Evolutionary conservation across 2,888 invertebrate species (phyloP).

Genomic region (Nephrotoma appendiculata): DNA sequence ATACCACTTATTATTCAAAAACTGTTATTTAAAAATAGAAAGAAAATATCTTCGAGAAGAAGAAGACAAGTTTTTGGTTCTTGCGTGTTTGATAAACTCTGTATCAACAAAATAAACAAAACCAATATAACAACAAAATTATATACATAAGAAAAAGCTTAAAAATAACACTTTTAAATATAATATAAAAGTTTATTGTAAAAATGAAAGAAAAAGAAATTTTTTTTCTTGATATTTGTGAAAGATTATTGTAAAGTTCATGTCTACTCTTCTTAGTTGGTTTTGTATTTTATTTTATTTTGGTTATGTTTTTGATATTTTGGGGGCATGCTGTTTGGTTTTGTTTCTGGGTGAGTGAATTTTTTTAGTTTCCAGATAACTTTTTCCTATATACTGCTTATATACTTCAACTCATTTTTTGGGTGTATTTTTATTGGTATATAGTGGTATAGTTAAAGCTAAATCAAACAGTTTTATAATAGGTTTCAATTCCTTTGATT

Average conservation of each 20-base stretch:
- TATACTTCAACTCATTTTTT: neutral
- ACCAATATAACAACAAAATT: neutral
- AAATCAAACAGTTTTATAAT: neutral
- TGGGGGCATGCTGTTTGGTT: neutral
- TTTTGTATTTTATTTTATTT: neutral
- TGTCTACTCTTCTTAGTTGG: neutral
- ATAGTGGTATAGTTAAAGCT: neutral
- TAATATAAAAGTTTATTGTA: neutral
- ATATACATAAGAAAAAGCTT: neutral
- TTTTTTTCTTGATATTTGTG: neutral
- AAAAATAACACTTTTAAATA: neutral
- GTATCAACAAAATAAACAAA: neutral
- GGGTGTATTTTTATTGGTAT: neutral
- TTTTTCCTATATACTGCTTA: neutral
- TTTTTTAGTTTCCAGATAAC: neutral
- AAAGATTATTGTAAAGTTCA: neutral
- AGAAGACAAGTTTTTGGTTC: neutral
- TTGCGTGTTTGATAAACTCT: neutral
- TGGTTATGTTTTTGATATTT: neutral
- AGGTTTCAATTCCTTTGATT: neutral
- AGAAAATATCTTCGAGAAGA: neutral
- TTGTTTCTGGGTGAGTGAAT: neutral
- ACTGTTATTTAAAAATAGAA: neutral
- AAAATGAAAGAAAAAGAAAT: neutral
- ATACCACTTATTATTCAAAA: conserved; percentile 4